Base-by-base conservation (phyloP, 1,140 invertebrate genomes). In the Trichonephila inaurata region DNA sequence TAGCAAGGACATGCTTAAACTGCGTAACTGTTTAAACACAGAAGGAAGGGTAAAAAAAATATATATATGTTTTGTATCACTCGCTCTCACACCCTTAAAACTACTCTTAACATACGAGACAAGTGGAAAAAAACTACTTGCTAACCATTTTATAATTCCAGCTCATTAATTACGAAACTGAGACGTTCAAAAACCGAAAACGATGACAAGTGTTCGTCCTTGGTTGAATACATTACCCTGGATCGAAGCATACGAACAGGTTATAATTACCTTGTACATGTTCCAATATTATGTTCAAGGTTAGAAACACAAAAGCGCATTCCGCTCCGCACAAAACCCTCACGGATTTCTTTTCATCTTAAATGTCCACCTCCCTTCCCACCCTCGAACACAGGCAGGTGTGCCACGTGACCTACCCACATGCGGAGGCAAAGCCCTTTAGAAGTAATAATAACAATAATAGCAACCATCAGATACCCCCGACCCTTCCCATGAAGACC, bases 161-260 rank as follows among this genome's bases (percentile, higher is more conserved):
- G 24, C 72, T 77, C 72, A 77, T 77, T 77, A 77, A 77, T 77
- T 77, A 77, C 28, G 28, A 16, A 77, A 33, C 24, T 33, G 72
- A 33, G 72, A 77, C 72, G 24, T 14, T 24, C 16, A 12, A 72
- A 33, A 33, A 5, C 7, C 7, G 10, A 51, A 33, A 33, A 28
- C 24, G 14, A 72, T 3, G 14, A 7, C 28, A 28, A 21, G 64
- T 10, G n/a, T 4, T 33, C 69, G 72, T 77, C 72, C 72, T 77
- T 77, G 72, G 72, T 33, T 77, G 28, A 77, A 77, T 77, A 77
- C 72, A 77, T 77, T 77, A 77, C 72, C 72, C 72, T 77, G 72
- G 28, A 77, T 77, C 28, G 28, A 28, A 77, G 3, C 72, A 77
- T 33, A 28, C 4, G 33, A 77, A 77, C 72, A 77, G 72, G 72